Evolutionary conservation across 2,797 vertebrate genomes (phyloP), one percentile per base, ranked within the genome.

Genomic region (Gymnodraco acuticeps): DNA sequence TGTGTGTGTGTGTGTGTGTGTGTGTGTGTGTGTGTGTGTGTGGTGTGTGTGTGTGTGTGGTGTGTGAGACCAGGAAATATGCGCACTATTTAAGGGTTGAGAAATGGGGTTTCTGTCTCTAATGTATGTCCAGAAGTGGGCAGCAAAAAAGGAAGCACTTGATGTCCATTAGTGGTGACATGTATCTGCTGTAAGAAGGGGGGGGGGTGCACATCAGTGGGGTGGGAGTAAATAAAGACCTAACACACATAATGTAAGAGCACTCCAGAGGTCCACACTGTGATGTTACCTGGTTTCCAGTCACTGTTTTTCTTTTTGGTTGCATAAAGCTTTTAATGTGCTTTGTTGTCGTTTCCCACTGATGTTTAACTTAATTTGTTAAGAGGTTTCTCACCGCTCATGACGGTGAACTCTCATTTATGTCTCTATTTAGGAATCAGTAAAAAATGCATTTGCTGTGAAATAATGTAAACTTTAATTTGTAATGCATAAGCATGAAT

Each of bases 111-210:
- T 91, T 90, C 83, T 84, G 70, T 84, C 83, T 88, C 88, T 92
- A 90, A 93, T 93, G 90, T 91, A 88, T 89, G 89, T 93, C 89
- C 78, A 77, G 77, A 83, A 86, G 74, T 90, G 80, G 84, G 79
- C 81, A 80, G 72, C 78, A 75, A 83, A 56, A 89, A 89, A 91
- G 82, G 73, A 92, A 92, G 88, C 88, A 95, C 93, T 95, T 94
- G 91, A 94, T 94, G 90, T 94, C 93, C 93, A 95, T 95, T 95
- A 95, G 92, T 89, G 91, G 81, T 92, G 92, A 94, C 87, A 92
- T 87, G 89, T 89, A 89, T 89, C 84, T 88, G 87, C 88, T 86
- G 85, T 80, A 90, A 88, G 85, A 79, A 91, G 75, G 78, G 81
- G 23, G 75, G 81, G 23, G 23, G 23, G 23, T 77, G 85, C 73